phyloP scores from a whole-genome alignment of 2,888 invertebrate genomes.

The Augochlorella aurata region DNA sequence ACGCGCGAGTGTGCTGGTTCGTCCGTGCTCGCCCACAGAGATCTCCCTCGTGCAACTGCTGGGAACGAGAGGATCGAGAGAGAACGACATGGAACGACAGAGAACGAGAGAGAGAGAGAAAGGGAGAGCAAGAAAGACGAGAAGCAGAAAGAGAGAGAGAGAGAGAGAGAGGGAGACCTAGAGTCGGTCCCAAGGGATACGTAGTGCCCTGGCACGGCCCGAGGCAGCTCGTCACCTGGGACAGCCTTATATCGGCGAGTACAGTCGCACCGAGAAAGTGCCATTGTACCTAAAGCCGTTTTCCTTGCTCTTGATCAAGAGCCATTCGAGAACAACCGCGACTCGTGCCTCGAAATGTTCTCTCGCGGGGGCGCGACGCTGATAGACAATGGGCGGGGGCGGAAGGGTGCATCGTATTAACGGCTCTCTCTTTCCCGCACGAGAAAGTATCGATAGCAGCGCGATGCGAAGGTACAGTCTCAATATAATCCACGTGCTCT shows the following conservation, averaged over 20 bases:
- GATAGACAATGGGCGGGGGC: constrained; percentile 34
- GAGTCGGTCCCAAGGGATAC: constrained; percentile 77
- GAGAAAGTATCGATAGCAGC: too few relatives aligned
- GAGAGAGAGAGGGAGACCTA: constrained; percentile 57
- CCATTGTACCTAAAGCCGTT: constrained; percentile 71
- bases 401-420: constrained; percentile 38
- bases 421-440: not conserved
- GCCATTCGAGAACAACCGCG: constrained; percentile 62
- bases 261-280: constrained; percentile 78
- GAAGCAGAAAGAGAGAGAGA: constrained; percentile 55
- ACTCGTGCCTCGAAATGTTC: constrained; percentile 45
- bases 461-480: too few relatives aligned
- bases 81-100: constrained; percentile 14
- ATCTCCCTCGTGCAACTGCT: constrained; percentile 16
- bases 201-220: constrained; percentile 79
- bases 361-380: constrained; percentile 25
- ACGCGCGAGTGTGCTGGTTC: constrained; percentile 16
- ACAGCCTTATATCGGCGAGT: constrained; percentile 80
- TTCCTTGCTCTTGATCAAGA: constrained; percentile 70
- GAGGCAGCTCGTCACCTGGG: constrained; percentile 81
- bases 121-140: constrained; percentile 20
- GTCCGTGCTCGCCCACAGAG: constrained; percentile 27
- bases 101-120: constrained; percentile 16
- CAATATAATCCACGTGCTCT: too few relatives aligned
- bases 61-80: constrained; percentile 37